phyloP scores from a whole-genome alignment of 2,797 vertebrate species.

The Sebastes alutus region DNA sequence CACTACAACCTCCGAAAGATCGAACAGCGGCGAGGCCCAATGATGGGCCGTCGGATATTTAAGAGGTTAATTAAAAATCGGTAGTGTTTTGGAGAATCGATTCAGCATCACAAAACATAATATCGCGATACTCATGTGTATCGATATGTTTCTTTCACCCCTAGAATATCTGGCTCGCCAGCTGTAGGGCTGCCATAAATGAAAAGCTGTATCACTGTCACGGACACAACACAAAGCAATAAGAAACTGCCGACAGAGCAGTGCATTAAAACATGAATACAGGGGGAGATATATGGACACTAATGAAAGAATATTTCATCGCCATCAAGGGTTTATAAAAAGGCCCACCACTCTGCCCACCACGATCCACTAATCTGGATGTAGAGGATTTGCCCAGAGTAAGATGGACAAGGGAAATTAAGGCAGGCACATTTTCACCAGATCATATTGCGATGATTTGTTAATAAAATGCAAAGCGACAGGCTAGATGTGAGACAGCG shows the following conservation, averaged over 20 bases:
- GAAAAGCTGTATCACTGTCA: constrained; percentile 60
- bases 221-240: constrained; percentile 49
- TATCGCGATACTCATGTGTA: too few species aligned
- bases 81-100: too few species aligned
- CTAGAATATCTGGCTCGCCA: constrained; percentile 1
- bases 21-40: too few species aligned
- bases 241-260: constrained; percentile 52
- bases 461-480: constrained; percentile 77
- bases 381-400: constrained; percentile 63
- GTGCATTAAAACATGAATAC: constrained; percentile 61
- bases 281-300: constrained; percentile 45
- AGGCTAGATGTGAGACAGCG: constrained; percentile 59
- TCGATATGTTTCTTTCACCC: neutral
- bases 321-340: constrained; percentile 71
- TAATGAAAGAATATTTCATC: constrained; percentile 75
- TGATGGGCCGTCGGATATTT: rapidly evolving
- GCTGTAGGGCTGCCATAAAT: constrained; percentile 47
- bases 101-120: too few species aligned
- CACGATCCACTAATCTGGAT: constrained; percentile 63
- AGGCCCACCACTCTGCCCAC: constrained; percentile 54
- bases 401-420: constrained; percentile 76
- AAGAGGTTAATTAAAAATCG: too few species aligned
- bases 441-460: constrained; percentile 76
- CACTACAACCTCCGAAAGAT: too few species aligned
- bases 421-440: constrained; percentile 68